Base-by-base conservation (phyloP, 2,113 vertebrate species). In the Channa maculata region DNA sequence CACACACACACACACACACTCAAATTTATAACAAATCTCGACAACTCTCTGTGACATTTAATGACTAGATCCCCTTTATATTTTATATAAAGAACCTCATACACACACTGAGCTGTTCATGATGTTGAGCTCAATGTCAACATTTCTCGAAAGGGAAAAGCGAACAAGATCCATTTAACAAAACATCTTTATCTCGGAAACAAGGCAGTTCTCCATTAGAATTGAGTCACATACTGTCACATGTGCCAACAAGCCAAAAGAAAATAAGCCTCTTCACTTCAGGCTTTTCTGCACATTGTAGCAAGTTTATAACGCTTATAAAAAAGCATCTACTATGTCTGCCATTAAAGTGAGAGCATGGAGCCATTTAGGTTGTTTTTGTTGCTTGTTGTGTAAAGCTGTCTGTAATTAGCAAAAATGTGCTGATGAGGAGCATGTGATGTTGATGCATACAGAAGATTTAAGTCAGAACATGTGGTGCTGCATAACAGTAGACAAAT, bases 61-160 rank as follows among this genome's bases (percentile, higher is more conserved):
- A 24, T 24, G 24, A 24, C 24, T 24, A 24, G 24, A 24, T 24
- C 24, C 24, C 1, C 24, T 24, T 24, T 24, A 24, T 24, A 24
- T 24, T 24, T 24, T 24, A 24, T 24, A 24, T 1, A 24, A 24
- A 24, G 24, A 24, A 24, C 24, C 24, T 1, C 24, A 24, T 64
- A 36, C 60, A 13, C 43, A 34, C 49, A 39, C 13, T 5, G 12
- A 58, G 34, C 57, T 76, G 53, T 57, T 45, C 65, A 77, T 83
- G 65, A 86, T 81, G 74, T 80, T 55, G 80, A 48, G 12, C 59
- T 65, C 48, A 59, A 63, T 14, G 14, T 71, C 72, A 84, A 61
- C 61, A 73, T 60, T 44, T 72, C 50, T 72, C 50, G 60, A 5
- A 66, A 68, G 74, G 38, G 46, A 81, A 81, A 87, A 68, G 57